Evolutionary conservation across 1,140 invertebrate species (phyloP), one percentile per base, ranked within the genome.

Genomic region (Magallana angulata): DNA sequence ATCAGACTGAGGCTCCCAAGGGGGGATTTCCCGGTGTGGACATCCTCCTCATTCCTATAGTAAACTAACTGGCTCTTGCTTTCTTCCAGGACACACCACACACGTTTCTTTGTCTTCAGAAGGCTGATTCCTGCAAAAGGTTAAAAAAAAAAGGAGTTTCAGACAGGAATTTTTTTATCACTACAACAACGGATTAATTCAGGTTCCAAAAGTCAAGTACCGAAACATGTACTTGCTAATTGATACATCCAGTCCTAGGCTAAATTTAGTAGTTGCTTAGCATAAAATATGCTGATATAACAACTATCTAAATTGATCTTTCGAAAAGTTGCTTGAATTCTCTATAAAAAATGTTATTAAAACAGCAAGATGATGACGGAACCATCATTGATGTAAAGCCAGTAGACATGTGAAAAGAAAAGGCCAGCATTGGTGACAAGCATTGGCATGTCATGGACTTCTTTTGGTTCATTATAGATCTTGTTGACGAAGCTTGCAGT

Each of bases 31-130:
- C 86, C 88, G 16, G 89, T 89, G 12, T 90, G 87, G 3, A 91
- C 90, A 24, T 92, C 91, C 14, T 91, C 89, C 85, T 94, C 93
- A 84, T 68, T 92, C 84, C 93, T 94, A 85, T 92, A 95, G 62
- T 92, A 94, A 8, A 93, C 82, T 56, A 95, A 87, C 82, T 93
- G 91, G 68, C 94, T 93, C 57, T 92, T 89, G 36, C 92, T 91
- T 87, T 95, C 94, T 11, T 95, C 94, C 24, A 95, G 91, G 0
- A 94, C 91, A 90, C 92, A 95, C 94, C 94, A 95, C n/a, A 93
- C 81, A 7, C 91, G 91, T 71, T 91, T 91, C 71, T 91, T 91
- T 11, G 93, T 88, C 76, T 95, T 95, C 82, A 95, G 86, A 11
- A 93, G 88, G 68, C 93, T 92, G 48, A 95, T 89, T 18, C 92